Evolutionary conservation across 2,113 vertebrate genomes (phyloP).

Genomic region (Dendrocopos noguchii): DNA sequence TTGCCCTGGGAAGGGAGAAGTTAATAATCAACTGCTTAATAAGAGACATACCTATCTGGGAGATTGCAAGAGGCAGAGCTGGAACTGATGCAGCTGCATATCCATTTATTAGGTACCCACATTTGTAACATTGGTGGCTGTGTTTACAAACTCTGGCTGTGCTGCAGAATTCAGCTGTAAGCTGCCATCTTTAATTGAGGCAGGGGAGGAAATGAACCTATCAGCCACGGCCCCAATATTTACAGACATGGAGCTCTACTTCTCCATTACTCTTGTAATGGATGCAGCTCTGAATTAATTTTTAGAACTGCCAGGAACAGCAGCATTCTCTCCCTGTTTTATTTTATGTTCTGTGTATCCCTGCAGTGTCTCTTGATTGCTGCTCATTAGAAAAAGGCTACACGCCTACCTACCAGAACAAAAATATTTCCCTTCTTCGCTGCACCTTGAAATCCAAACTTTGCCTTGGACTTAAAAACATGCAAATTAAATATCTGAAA

Average conservation of each 20-base stretch:
- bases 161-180: conserved; percentile 22
- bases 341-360: conserved; percentile 44
- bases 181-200: conserved; percentile 35
- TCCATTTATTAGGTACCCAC: conserved; percentile 15
- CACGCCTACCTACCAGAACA: background rate
- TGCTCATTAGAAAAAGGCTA: conserved; percentile 39
- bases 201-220: conserved; percentile 11
- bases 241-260: conserved; percentile 44
- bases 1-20: background rate
- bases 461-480: conserved; percentile 1
- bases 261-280: conserved; percentile 46
- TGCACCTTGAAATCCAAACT: background rate
- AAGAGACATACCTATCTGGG: background rate
- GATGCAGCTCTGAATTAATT: conserved; percentile 53
- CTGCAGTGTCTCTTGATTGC: conserved; percentile 58
- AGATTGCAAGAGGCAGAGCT: background rate
- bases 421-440: conserved; percentile 15
- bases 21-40: background rate
- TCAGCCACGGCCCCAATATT: conserved; percentile 21
- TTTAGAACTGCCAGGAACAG: conserved; percentile 46
- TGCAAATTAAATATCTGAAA: conserved; percentile 22
- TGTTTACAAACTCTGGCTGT: conserved; percentile 30
- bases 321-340: conserved; percentile 27
- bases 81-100: background rate
- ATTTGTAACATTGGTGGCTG: conserved; percentile 23